A percentile compares a stretch with the other conserved stretches of the same genome.
These are phyloP conservation scores for Chiloscyllium punctatum DNA, from an alignment of 2,797 vertebrate species.

Conservation along the genomic window DNA sequence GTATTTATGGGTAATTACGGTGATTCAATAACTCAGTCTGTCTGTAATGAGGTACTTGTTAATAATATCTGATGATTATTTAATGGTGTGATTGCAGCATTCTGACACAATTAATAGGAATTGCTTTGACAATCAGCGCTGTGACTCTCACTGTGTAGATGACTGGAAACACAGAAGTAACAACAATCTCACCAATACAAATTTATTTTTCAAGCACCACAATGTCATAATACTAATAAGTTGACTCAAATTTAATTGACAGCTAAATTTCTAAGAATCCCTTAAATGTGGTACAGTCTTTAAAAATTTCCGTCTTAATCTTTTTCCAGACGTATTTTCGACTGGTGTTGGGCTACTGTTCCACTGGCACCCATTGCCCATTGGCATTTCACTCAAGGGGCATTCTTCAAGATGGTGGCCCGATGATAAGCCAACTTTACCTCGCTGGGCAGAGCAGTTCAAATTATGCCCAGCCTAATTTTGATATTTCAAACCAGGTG, in stretches of 20 bases:
- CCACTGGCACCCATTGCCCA: not conserved
- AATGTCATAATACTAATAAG: not conserved
- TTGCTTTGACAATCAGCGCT: not conserved
- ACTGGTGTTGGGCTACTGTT: not conserved
- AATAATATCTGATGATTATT: not conserved
- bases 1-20: not conserved
- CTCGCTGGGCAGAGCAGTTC: not conserved
- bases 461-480: not conserved
- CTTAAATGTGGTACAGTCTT: not conserved
- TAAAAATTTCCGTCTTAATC: not conserved
- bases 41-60: not conserved
- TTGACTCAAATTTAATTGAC: not conserved
- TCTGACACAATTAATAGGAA: not conserved
- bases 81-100: not conserved
- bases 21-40: not conserved
- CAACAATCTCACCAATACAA: not conserved
- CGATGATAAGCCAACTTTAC: not conserved
- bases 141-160: not conserved
- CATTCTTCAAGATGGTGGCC: not conserved
- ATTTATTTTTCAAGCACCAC: not conserved
- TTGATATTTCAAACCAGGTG: not conserved
- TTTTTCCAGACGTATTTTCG: not conserved
- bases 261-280: not conserved
- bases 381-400: not conserved
- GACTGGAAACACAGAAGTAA: not conserved